A percentile compares a stretch with the other conserved stretches of the same genome.
Conservation (phyloP, 2,113 vertebrate genomes). For the Gambusia holbrooki region DNA sequence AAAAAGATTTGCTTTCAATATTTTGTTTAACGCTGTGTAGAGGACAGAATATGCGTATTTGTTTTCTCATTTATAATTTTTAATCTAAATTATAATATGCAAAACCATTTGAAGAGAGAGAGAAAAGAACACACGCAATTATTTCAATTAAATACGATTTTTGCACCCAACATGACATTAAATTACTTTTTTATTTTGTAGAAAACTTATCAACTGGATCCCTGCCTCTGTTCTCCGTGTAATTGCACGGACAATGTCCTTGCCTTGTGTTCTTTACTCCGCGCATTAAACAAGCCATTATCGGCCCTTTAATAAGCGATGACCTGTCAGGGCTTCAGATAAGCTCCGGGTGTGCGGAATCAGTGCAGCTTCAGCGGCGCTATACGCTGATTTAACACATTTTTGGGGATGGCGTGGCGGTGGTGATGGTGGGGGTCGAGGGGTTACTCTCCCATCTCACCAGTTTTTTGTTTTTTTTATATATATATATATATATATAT, state of each 20-base stretch:
- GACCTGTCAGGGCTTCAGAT: slow-evolving; percentile 70
- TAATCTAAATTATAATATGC: background rate
- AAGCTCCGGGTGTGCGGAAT: slow-evolving; percentile 53
- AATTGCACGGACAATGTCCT: slow-evolving; percentile 55
- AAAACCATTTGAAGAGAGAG: background rate
- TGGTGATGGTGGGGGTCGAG: no score
- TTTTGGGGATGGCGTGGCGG: no score
- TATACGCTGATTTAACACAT: slow-evolving; percentile 28
- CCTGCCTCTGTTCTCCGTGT: slow-evolving; percentile 31
- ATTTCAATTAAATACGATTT: background rate
- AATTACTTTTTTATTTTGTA: slow-evolving; percentile 1
- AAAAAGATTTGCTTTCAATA: background rate
- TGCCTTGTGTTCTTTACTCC: slow-evolving; percentile 54
- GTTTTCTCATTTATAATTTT: background rate
- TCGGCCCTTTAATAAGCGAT: slow-evolving; percentile 73
- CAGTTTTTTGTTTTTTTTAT: no score
- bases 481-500: no score
- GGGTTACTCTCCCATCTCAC: no score
- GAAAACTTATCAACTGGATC: slow-evolving; percentile 5
- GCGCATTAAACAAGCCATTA: slow-evolving; percentile 76
- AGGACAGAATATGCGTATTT: background rate
- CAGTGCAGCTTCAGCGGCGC: slow-evolving; percentile 29
- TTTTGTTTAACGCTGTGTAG: no score
- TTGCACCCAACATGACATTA: background rate
- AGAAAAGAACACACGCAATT: no score